Base-by-base conservation (phyloP, 2,113 vertebrate species). In the Sturnus vulgaris region DNA sequence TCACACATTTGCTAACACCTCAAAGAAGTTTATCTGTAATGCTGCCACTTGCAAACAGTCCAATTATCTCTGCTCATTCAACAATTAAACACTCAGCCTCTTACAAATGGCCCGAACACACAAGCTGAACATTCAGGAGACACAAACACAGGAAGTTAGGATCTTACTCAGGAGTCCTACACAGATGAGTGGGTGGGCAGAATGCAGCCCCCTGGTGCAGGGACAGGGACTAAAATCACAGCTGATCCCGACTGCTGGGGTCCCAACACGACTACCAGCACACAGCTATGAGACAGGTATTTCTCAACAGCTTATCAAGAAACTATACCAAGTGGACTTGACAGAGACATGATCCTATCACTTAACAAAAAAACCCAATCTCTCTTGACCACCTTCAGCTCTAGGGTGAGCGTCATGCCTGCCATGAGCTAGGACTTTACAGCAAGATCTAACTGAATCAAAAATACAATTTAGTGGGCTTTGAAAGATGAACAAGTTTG, bases 51-150 rank as follows among this genome's bases (percentile, higher is more conserved):
- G 64, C 64, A 90, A 86, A 49, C 60, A 71, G 68, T 20, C 52
- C 76, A 86, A 53, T 93, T 90, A 95, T 57, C 72, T 88, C 68
- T 86, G 82, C 72, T 95, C 79, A 81, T 75, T 75, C 85, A 88
- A 78, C 82, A 96, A 50, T 64, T 71, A 75, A 95, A 94, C 81
- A 73, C 31, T 68, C 3, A 82, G 60, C 31, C 75, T 78, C 47
- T 47, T 40, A 46, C 17, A 81, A 91, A 81, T 2, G 42, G 56
- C 68, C 50, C 15, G 15, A 28, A 59, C 44, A 77, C 63, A 53
- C 30, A 40, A 56, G 39, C 2, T 60, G 79, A 78, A 68, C 7
- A 17, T 59, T 52, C n/a, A 19, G 42, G 40, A 85, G 71, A 37
- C 3, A 59, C 64, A 88, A 63, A 63, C 0, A 0, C 28, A 25